Evolutionary conservation across 2,888 invertebrate genomes (phyloP).

Genomic region (Chrysolina americana): DNA sequence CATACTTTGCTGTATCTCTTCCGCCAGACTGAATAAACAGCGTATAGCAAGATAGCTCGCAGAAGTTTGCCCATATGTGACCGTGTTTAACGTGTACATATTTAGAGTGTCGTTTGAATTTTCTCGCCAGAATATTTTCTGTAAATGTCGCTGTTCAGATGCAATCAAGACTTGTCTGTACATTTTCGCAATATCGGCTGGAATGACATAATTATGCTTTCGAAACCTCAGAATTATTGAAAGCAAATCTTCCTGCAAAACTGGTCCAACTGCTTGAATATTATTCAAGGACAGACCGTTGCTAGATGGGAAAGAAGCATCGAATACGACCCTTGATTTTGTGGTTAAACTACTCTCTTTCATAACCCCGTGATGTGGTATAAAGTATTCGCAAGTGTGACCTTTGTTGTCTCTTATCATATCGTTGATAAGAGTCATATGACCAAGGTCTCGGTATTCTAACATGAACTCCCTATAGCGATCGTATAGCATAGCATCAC

Average conservation of each 20-base stretch:
- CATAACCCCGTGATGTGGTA: not conserved
- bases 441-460: not conserved
- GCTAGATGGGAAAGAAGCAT: not conserved
- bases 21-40: not conserved
- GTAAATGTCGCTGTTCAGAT: not conserved
- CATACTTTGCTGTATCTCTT: not conserved
- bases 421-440: not conserved
- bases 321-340: constrained; percentile 4
- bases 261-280: not conserved
- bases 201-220: not conserved
- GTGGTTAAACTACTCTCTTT: not conserved
- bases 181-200: constrained; percentile 22
- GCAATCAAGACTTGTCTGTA: constrained; percentile 1
- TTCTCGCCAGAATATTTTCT: constrained; percentile 14
- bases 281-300: constrained; percentile 8
- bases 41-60: not conserved
- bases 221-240: constrained; percentile 6
- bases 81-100: not conserved
- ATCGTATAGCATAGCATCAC: not conserved
- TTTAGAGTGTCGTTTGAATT: not conserved
- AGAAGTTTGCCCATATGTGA: not conserved
- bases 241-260: not conserved
- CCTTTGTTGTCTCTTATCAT: not conserved
- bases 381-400: not conserved
- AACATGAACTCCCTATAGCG: not conserved